Evolutionary conservation across 2,113 vertebrate genomes (phyloP).

Genomic region (Guaruba guarouba): DNA sequence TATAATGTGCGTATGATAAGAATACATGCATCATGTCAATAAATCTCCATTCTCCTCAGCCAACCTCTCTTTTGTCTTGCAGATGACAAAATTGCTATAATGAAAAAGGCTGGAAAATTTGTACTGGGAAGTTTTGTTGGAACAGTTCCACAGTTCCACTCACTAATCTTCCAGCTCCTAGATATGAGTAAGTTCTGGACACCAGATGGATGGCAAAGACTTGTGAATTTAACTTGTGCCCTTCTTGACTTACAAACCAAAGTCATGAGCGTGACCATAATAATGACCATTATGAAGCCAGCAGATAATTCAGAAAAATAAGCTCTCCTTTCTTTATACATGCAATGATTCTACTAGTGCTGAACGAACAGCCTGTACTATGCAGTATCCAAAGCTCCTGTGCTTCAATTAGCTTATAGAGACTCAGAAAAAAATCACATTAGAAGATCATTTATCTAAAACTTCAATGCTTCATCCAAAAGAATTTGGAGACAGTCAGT

Average conservation of each 20-base stretch:
- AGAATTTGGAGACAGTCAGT: not conserved
- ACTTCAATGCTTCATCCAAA: not conserved
- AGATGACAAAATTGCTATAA: not conserved
- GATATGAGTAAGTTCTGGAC: not conserved
- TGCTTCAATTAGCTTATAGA: not conserved
- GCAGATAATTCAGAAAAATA: constrained; percentile 1
- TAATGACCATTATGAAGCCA: not conserved
- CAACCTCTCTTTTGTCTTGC: not conserved
- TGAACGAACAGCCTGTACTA: not conserved
- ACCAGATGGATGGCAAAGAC: not conserved
- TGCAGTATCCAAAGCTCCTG: not conserved
- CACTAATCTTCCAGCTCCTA: not conserved
- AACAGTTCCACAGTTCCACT: not conserved
- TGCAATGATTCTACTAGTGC: not conserved
- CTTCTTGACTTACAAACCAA: not conserved
- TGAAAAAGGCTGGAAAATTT: not conserved
- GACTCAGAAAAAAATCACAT: not conserved
- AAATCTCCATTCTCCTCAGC: not conserved
- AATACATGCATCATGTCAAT: not conserved
- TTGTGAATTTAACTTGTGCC: not conserved
- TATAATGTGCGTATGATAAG: not conserved
- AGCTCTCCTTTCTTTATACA: constrained; percentile 5
- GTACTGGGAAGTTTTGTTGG: not conserved
- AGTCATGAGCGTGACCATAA: not conserved
- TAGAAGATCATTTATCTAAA: constrained; percentile 20